Base-by-base conservation (phyloP, 2,113 vertebrate genomes). In the Macquaria australasica region DNA sequence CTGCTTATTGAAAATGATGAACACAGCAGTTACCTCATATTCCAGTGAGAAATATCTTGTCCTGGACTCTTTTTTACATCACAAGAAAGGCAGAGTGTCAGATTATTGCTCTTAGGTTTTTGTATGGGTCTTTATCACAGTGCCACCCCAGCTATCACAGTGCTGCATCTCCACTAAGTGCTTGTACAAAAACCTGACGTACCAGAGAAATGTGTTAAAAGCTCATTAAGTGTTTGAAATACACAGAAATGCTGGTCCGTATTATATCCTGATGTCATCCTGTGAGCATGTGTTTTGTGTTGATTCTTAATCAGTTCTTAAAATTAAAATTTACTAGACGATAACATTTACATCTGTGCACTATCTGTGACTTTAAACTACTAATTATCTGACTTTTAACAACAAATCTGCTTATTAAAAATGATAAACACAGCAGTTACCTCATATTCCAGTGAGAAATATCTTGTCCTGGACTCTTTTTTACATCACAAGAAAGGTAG, bases 171-270 rank as follows among this genome's bases (percentile, higher is more conserved):
- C 28, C 31, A 69, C 8, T 83, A 11, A 83, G 11, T 77, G 9
- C 48, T 6, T 50, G 28, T 59, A 77, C 84, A 89, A 86, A 86
- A 86, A 86, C 80, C 28, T 31, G 28, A 31, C 28, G 28, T 31
- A 31, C 28, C 28, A 31, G 28, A 31, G 28, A 31, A 31, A 31
- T 31, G 28, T 31, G 2, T 31, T 31, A 31, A 31, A 31, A 31
- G 28, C 28, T 31, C 28, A 31, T 31, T 31, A 58, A 55, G 9
- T 63, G 21, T 37, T 8, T 84, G 14, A 73, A 71, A 58, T 45
- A 45, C 55, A 69, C 25, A 37, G 10, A 14, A 25, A 50, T 39
- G 8, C 11, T 39, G 28, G 1, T 39, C 14, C 23, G 15, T 31
- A 16, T 59, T 14, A 51, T 9, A 7, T 16, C 18, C 43, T 43